Conservation (phyloP, 2,113 vertebrate species). For the Barbus barbus region DNA sequence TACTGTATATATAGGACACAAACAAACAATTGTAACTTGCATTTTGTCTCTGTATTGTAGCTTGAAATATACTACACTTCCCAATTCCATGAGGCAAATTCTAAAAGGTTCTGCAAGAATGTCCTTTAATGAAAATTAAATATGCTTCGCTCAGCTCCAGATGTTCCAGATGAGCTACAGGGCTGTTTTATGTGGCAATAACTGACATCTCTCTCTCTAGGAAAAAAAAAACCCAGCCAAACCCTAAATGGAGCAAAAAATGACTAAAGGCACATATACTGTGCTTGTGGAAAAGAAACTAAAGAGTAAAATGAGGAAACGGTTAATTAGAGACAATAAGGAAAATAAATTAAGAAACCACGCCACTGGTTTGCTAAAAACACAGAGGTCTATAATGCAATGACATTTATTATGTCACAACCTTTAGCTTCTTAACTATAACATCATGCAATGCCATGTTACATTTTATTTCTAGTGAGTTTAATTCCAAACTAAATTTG, state of each 20-base stretch:
- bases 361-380: not conserved
- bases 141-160: conserved; percentile 26
- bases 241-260: too few relatives aligned
- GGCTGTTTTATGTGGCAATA: conserved; percentile 29
- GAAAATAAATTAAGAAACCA: not conserved
- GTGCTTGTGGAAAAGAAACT: not conserved
- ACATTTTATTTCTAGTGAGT: not conserved
- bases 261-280: not conserved
- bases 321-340: not conserved
- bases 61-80: not conserved
- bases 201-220: conserved; percentile 8
- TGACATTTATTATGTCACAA: not conserved
- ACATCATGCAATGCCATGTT: not conserved
- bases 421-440: not conserved
- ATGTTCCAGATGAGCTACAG: conserved; percentile 13
- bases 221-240: conserved; percentile 7
- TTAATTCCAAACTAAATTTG: too few relatives aligned
- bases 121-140: not conserved
- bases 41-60: not conserved
- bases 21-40: not conserved
- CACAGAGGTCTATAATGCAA: not conserved
- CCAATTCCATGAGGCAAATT: conserved; percentile 23
- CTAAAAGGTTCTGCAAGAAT: not conserved
- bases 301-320: conserved; percentile 20
- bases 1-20: not conserved